phyloP scores from a whole-genome alignment of 2,113 vertebrate genomes.

The Nothobranchius furzeri region DNA sequence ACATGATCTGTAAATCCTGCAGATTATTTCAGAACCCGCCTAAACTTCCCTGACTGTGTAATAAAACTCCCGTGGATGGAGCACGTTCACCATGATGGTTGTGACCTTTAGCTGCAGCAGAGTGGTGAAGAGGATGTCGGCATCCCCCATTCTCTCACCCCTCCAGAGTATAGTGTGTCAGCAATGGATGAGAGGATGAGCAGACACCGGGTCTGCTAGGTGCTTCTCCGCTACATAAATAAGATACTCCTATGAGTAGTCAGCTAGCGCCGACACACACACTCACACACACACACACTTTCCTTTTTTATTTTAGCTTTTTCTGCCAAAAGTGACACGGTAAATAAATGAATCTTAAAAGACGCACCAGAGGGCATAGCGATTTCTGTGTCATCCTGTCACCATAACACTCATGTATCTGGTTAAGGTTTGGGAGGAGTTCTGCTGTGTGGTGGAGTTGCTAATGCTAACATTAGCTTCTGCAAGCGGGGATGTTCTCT shows the following conservation, averaged over 20 bases:
- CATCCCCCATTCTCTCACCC: not conserved
- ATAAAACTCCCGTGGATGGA: conserved; percentile 28
- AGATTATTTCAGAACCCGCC: not conserved
- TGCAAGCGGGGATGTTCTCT: no score
- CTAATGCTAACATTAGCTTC: no score
- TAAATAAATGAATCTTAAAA: no score
- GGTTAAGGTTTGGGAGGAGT: no score
- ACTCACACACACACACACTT: conserved; percentile 5
- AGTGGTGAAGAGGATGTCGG: conserved; percentile 4
- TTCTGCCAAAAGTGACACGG: no score
- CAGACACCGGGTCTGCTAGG: not conserved
- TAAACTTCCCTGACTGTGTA: conserved; percentile 5
- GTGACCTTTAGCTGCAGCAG: conserved; percentile 10
- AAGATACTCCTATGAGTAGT: conserved; percentile 4
- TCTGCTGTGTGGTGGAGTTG: no score
- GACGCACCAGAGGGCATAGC: no score
- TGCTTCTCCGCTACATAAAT: conserved; percentile 9
- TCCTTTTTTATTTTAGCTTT: no score
- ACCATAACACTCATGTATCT: no score
- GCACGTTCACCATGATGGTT: conserved; percentile 2
- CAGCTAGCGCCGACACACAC: conserved; percentile 6
- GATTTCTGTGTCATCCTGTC: no score
- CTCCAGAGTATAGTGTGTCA: conserved; percentile 26
- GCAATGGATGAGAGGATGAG: not conserved
- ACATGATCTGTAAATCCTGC: not conserved